Evolutionary conservation across 2,888 invertebrate species (phyloP).

Genomic region (Ichneumoninae sp.): DNA sequence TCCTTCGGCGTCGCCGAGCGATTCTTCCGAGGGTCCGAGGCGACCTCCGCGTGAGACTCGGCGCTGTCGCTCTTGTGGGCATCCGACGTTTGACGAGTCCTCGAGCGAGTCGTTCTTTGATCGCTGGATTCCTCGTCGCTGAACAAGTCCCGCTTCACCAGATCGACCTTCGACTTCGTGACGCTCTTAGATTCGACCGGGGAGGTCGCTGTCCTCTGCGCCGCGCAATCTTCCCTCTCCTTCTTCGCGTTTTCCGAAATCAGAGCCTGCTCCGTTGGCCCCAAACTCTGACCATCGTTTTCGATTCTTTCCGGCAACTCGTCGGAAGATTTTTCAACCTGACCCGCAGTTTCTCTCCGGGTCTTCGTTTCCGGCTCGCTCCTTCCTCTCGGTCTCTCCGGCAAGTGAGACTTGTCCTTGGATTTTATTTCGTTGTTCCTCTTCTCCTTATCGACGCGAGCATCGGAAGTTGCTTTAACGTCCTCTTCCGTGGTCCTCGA

Average conservation of each 20-base stretch:
- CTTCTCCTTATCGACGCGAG: conserved; percentile 8
- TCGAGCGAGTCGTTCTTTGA: conserved; percentile 76
- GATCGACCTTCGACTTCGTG: conserved; percentile 77
- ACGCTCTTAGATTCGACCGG: conserved; percentile 29
- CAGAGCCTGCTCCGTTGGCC: background rate
- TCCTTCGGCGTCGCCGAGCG: conserved; percentile 38
- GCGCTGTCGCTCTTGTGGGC: conserved; percentile 61
- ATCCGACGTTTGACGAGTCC: conserved; percentile 68
- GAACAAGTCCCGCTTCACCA: conserved; percentile 81
- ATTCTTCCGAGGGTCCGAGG: conserved; percentile 6
- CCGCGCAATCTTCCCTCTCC: conserved; percentile 25
- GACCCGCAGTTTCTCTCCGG: background rate
- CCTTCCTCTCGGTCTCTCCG: conserved; percentile 4
- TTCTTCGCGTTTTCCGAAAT: conserved; percentile 28
- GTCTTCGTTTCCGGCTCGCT: background rate
- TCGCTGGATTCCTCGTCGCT: conserved; percentile 79
- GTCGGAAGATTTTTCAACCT: conserved; percentile 1
- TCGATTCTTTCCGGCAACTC: conserved; percentile 1
- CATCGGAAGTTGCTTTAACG: conserved; percentile 4
- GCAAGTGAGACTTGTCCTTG: background rate
- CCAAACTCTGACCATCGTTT: background rate
- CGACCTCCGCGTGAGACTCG: background rate
- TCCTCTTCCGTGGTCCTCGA: background rate
- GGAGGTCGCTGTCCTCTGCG: background rate
- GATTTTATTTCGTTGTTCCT: conserved; percentile 14